Conservation (phyloP, 64 coral and sea anemone species). For the Montipora sp. region DNA sequence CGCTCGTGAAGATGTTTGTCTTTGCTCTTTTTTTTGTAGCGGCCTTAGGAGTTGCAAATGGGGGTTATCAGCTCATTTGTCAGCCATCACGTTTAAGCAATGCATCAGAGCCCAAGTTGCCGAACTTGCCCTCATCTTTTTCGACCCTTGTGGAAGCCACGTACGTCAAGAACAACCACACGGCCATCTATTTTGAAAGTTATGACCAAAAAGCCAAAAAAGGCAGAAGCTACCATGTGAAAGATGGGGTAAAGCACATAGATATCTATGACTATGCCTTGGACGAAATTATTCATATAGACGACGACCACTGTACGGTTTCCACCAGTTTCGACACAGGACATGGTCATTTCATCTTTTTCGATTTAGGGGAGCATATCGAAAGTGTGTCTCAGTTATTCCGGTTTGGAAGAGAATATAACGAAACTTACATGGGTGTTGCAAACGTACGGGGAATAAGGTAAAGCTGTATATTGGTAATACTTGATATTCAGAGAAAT, state of each 20-base stretch:
- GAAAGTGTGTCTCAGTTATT: slow-evolving; percentile 78
- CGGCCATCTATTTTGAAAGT: slow-evolving; percentile 46
- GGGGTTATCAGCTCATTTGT: slow-evolving; percentile 7
- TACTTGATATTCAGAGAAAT: no score
- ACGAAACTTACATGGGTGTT: slow-evolving; percentile 76
- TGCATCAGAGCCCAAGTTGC: slow-evolving; percentile 53
- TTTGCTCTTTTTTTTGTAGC: slow-evolving; percentile 2
- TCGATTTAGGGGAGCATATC: slow-evolving; percentile 64
- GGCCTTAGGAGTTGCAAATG: background rate
- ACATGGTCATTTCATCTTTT: slow-evolving; percentile 8
- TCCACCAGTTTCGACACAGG: background rate
- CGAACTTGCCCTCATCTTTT: slow-evolving; percentile 58
- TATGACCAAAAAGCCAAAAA: slow-evolving; percentile 63
- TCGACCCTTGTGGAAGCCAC: slow-evolving; percentile 56
- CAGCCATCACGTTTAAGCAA: background rate
- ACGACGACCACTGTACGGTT: slow-evolving; percentile 47
- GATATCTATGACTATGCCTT: slow-evolving; percentile 79
- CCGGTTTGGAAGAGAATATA: slow-evolving; percentile 69
- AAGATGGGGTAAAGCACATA: slow-evolving; percentile 17
- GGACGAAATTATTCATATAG: slow-evolving; percentile 51
- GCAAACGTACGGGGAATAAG: slow-evolving; percentile 69
- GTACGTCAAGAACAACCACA: slow-evolving; percentile 69
- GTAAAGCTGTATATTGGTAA: slow-evolving; percentile 37
- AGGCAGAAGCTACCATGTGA: slow-evolving; percentile 18
- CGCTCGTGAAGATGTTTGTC: background rate